Conservation (phyloP, 1,140 invertebrate species). For the Scaptodrosophila lebanonensis region DNA sequence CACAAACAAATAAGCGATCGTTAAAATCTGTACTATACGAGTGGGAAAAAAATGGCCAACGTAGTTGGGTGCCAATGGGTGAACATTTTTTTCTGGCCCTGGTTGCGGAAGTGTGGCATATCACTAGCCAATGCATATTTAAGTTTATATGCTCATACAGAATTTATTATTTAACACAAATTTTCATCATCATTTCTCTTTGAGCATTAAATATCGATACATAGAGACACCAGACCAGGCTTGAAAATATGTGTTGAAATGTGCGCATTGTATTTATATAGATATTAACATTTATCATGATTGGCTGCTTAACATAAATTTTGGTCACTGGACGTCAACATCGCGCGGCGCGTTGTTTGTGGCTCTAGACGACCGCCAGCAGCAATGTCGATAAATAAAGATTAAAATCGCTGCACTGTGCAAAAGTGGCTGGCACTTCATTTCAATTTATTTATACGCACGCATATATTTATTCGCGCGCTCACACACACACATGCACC, state of each 20-base stretch:
- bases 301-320: constrained; percentile 47
- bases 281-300: constrained; percentile 56
- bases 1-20: constrained; percentile 14
- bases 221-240: constrained; percentile 27
- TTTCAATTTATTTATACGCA: constrained; percentile 56
- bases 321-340: constrained; percentile 1
- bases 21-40: background rate
- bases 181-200: constrained; percentile 8
- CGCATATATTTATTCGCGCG: background rate
- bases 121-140: too few species aligned
- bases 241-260: constrained; percentile 33
- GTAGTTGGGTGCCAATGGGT: too few species aligned
- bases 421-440: constrained; percentile 69
- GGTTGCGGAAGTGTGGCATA: too few species aligned
- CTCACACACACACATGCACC: constrained; percentile 1
- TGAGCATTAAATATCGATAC: constrained; percentile 49
- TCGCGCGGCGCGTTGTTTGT: too few species aligned
- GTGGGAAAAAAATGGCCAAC: background rate
- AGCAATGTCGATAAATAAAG: constrained; percentile 64
- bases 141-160: too few species aligned
- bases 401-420: constrained; percentile 70
- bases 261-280: constrained; percentile 43
- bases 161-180: background rate
- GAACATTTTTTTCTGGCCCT: too few species aligned
- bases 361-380: constrained; percentile 17